Conservation (phyloP, 1,140 invertebrate species). For the Drosophila pallidifrons region DNA sequence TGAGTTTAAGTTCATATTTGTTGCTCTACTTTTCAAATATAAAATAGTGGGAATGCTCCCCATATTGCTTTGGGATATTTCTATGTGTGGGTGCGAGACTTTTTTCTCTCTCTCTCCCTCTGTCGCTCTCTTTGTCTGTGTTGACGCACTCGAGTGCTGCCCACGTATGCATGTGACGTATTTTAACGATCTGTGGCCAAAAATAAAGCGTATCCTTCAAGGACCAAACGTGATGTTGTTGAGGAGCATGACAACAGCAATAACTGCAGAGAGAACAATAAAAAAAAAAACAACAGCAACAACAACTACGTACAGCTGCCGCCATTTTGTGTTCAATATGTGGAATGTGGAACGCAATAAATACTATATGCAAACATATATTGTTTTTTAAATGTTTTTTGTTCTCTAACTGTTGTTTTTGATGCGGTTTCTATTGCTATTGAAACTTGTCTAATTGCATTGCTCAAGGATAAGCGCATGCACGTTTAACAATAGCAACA, state of each 20-base stretch:
- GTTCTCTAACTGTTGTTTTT: conserved; percentile 16
- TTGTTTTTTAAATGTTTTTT: conserved; percentile 32
- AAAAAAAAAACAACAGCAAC: neutral
- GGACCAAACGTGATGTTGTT: conserved; percentile 5
- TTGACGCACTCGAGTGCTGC: conserved; percentile 10
- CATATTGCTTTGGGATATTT: neutral
- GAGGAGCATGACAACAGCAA: conserved; percentile 17
- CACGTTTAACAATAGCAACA: conserved; percentile 49
- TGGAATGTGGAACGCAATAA: conserved; percentile 33
- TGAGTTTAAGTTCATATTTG: no score
- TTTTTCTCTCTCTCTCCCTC: neutral
- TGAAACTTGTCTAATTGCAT: conserved; percentile 70
- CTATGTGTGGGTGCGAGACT: neutral
- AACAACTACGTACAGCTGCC: neutral
- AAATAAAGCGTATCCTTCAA: conserved; percentile 26
- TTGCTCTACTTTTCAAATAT: no score
- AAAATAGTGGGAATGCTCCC: no score
- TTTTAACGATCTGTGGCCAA: conserved; percentile 11
- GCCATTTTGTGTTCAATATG: conserved; percentile 48
- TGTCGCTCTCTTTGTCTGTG: neutral
- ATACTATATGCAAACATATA: neutral
- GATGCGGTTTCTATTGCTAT: conserved; percentile 40
- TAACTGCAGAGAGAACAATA: conserved; percentile 15
- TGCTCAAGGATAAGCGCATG: conserved; percentile 67
- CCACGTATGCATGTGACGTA: conserved; percentile 12